These are phyloP conservation scores for Baryphthengus martii DNA, from an alignment of 2,113 vertebrate species.

Conservation along the genomic window DNA sequence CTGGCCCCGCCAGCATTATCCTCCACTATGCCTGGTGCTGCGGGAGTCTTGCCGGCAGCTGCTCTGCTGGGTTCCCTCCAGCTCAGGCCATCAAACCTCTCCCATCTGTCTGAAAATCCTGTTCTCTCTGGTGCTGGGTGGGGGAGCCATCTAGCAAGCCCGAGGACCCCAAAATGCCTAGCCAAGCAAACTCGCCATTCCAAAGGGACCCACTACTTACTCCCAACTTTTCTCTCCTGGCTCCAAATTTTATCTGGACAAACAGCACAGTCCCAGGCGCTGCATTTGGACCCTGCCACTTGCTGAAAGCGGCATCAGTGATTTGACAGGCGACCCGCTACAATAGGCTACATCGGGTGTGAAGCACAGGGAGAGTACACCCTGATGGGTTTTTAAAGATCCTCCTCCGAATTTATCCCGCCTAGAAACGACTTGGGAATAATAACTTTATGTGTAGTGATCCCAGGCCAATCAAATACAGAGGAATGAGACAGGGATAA, in stretches of 20 bases:
- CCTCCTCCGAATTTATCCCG: background rate
- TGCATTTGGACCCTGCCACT: fast-evolving
- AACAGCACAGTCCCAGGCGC: fast-evolving
- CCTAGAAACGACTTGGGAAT: background rate
- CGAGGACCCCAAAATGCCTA: background rate
- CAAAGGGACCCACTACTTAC: background rate
- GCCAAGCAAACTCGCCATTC: background rate
- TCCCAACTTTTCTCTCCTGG: background rate
- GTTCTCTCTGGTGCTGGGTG: background rate
- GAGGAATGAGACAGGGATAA: fast-evolving
- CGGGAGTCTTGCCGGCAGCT: background rate
- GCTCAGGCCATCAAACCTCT: background rate
- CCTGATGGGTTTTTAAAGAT: background rate
- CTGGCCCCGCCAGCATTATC: background rate
- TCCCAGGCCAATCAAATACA: fast-evolving
- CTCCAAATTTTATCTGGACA: background rate
- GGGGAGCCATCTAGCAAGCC: background rate
- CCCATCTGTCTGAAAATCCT: background rate
- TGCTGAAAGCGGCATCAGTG: fast-evolving
- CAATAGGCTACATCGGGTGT: background rate
- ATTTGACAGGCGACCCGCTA: fast-evolving
- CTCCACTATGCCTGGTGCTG: background rate
- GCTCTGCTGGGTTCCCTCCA: background rate
- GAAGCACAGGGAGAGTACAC: fast-evolving
- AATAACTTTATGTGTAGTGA: background rate